Base-by-base conservation (phyloP, 2,797 vertebrate genomes). In the Cryptoprocta ferox region DNA sequence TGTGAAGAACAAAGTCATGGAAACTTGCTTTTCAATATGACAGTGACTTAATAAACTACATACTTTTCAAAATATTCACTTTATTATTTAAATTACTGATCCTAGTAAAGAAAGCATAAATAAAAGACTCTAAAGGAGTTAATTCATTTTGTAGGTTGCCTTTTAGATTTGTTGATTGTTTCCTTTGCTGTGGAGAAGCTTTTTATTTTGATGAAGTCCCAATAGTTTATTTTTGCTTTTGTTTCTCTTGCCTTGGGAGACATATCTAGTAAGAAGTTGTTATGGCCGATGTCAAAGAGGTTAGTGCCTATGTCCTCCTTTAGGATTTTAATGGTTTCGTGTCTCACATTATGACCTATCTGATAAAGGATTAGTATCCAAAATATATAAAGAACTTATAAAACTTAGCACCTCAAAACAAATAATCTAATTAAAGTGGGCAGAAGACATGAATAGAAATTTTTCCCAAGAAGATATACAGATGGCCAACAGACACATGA, bases 21-120 rank as follows among this genome's bases (percentile, higher is more conserved):
- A 87, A 70, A 93, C 48, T 66, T 30, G 7, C 16, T 81, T 92
- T 94, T 92, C 66, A 89, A 59, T 32, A 68, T 11, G 35, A 81
- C 6, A 79, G 28, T 91, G 61, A 95, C 61, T 89, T 81, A 73
- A 28, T 45, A 79, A n/a, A 68, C 9, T 35, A 56, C 53, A 59
- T 87, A 42, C 26, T 93, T 96, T 91, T 80, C 35, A 50, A 76
- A 91, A 94, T 66, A 89, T 71, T 87, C 21, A 91, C 24, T 84
- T 56, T 48, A 61, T 53, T 21, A 81, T 89, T 95, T 87, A 97
- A 96, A 81, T 94, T 92, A 73, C 15, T 86, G 94, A 91, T 89
- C 19, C 32, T 63, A 26, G 7, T 79, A 73, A 84, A 18, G 81
- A 93, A 93, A 80, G 28, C 63, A 39, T 53, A 90, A 59, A 37